A percentile compares a stretch with the other conserved stretches of the same genome.
Conservation (phyloP, 2,888 invertebrate genomes). For the Orthonevra nobilis region DNA sequence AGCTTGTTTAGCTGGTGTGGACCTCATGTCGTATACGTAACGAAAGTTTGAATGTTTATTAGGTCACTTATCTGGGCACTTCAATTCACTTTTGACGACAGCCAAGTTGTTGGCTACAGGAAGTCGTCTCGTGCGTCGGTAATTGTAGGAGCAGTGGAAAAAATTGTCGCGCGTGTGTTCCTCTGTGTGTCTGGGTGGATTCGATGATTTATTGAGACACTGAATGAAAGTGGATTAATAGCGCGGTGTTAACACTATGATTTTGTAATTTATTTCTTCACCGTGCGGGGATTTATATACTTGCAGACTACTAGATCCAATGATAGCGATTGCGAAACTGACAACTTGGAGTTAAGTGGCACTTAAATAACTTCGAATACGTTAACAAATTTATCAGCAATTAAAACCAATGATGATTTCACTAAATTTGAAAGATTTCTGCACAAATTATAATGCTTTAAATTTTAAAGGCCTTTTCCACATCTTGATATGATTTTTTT, state of each 20-base stretch:
- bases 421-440: too few relatives aligned
- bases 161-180: slow-evolving; percentile 30
- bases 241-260: slow-evolving; percentile 47
- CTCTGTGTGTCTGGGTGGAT: slow-evolving; percentile 17
- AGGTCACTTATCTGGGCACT: slow-evolving; percentile 58
- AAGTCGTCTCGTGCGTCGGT: slow-evolving; percentile 25
- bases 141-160: too few relatives aligned
- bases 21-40: slow-evolving; percentile 11
- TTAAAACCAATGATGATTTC: too few relatives aligned
- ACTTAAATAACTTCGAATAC: too few relatives aligned
- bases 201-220: slow-evolving; percentile 50
- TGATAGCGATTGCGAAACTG: too few relatives aligned
- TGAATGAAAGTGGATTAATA: slow-evolving; percentile 52
- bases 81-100: slow-evolving; percentile 19
- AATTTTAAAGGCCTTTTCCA: too few relatives aligned
- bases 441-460: too few relatives aligned
- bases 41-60: slow-evolving; percentile 51
- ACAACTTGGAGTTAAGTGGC: too few relatives aligned
- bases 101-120: slow-evolving; percentile 19
- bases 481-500: too few relatives aligned
- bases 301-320: too few relatives aligned
- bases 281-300: too few relatives aligned
- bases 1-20: not conserved
- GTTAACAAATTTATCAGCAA: too few relatives aligned
- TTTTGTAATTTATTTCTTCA: slow-evolving; percentile 34